Evolutionary conservation across 37 sponge, comb jelly and placozoan genomes (phyloP).

Genomic region (Aphrocallistes beatrix): DNA sequence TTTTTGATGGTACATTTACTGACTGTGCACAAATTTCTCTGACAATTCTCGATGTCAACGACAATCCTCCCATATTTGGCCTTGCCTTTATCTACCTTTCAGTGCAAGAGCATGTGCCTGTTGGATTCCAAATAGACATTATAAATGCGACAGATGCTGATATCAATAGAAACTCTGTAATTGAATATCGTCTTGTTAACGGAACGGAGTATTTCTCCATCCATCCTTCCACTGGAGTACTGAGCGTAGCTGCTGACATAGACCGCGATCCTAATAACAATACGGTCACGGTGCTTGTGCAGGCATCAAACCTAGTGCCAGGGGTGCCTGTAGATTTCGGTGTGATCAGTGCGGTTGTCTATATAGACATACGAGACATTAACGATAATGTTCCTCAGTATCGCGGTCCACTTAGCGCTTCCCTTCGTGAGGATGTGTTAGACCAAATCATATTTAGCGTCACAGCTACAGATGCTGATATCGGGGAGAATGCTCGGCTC

Average conservation of each 20-base stretch:
- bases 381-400: background rate
- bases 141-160: background rate
- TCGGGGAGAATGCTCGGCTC: background rate
- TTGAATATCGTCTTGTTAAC: background rate
- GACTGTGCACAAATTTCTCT: background rate
- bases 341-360: background rate
- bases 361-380: background rate
- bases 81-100: background rate
- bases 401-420: background rate
- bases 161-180: background rate
- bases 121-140: background rate
- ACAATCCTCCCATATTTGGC: background rate
- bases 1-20: background rate
- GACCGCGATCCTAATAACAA: constrained; percentile 1
- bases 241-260: background rate
- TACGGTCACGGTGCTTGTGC: background rate
- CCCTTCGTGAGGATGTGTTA: background rate
- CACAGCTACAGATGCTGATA: background rate
- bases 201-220: background rate
- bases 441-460: background rate
- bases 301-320: background rate
- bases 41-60: background rate
- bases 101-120: background rate
- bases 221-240: background rate
- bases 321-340: background rate